phyloP scores from a whole-genome alignment of 2,113 vertebrate genomes.

The Lathamus discolor region DNA sequence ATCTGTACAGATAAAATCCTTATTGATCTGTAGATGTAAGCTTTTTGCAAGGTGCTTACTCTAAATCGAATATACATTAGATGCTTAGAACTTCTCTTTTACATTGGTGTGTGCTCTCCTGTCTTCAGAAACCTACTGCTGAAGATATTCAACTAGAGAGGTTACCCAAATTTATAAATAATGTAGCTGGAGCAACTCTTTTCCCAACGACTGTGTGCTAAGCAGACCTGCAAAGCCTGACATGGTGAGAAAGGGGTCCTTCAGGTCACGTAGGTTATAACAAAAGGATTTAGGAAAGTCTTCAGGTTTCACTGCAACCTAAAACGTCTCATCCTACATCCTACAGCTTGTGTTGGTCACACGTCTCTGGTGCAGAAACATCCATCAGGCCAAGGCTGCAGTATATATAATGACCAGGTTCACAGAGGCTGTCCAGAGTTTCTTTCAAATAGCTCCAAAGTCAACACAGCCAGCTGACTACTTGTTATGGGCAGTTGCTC shows the following conservation, averaged over 20 bases:
- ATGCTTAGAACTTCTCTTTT: not conserved
- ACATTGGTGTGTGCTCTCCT: not conserved
- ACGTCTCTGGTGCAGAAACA: not conserved
- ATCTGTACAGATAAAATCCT: not conserved
- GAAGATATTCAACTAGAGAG: not conserved
- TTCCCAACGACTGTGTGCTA: not conserved
- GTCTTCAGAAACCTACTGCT: not conserved
- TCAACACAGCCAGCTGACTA: not conserved
- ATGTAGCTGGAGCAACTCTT: not conserved
- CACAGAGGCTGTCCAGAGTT: not conserved
- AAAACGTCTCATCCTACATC: not conserved
- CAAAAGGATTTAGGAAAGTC: not conserved
- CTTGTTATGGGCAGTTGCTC: not conserved
- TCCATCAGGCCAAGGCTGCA: not conserved
- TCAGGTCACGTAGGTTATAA: not conserved
- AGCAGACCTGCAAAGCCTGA: not conserved
- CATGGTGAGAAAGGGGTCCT: not conserved
- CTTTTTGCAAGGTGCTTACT: not conserved
- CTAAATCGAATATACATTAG: not conserved
- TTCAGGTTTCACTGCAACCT: not conserved
- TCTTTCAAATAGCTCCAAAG: not conserved
- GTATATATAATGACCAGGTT: not conserved
- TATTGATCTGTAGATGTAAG: not conserved
- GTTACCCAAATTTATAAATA: not conserved
- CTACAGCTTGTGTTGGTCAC: not conserved